Percentiles rank a stretch among this genome's conserved stretches.
phyloP scores from a whole-genome alignment of 2,113 vertebrate species.

The Balaenoptera acutorostrata region DNA sequence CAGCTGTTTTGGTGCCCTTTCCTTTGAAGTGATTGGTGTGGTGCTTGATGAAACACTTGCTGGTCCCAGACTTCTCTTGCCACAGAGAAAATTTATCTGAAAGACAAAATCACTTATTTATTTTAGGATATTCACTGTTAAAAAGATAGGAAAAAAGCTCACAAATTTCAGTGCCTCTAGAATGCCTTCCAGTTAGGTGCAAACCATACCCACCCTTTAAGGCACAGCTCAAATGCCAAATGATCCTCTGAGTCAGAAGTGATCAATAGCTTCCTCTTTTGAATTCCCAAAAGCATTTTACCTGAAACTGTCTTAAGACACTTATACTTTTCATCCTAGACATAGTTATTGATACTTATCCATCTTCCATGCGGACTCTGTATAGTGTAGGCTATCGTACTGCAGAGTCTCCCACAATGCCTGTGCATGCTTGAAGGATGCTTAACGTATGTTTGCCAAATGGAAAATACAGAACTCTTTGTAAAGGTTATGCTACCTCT shows the following conservation, averaged over 20 bases:
- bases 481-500: neutral
- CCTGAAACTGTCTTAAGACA: neutral
- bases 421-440: neutral
- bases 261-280: neutral
- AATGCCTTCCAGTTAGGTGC: neutral
- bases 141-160: neutral
- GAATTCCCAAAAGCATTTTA: neutral
- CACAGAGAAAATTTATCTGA: neutral
- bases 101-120: neutral
- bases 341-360: neutral
- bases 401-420: neutral
- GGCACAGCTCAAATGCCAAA: neutral
- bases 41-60: neutral
- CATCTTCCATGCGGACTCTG: neutral
- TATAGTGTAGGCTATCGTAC: neutral
- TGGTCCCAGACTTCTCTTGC: neutral
- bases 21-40: neutral
- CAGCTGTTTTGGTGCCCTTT: neutral
- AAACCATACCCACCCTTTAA: neutral
- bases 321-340: neutral
- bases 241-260: neutral
- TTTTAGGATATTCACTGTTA: neutral
- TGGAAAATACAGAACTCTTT: neutral
- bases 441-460: neutral
- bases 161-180: neutral